These are phyloP conservation scores for Malurus alboscapulatus DNA, from an alignment of 2,113 vertebrate species.

Conservation along the genomic window DNA sequence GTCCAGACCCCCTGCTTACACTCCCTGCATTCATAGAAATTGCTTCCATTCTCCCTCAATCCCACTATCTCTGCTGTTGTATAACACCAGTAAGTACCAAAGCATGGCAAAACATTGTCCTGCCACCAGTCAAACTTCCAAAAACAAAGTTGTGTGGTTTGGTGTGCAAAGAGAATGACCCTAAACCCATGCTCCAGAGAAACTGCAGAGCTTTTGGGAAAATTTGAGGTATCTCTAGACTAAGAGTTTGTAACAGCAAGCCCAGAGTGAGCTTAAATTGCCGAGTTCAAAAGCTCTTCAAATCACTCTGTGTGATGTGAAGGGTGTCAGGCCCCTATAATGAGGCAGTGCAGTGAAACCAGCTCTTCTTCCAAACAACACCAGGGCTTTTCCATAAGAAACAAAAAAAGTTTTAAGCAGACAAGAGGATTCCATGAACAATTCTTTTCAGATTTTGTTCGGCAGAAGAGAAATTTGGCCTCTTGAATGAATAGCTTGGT, in stretches of 20 bases:
- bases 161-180: accelerated
- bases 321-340: neutral
- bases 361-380: neutral
- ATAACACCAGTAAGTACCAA: neutral
- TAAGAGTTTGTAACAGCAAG: neutral
- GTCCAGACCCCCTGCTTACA: constrained; percentile 66
- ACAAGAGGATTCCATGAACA: neutral
- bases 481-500: neutral
- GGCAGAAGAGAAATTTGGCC: neutral
- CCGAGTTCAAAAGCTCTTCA: neutral
- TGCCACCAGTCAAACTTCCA: neutral
- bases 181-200: accelerated
- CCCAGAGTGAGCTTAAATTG: neutral
- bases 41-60: constrained; percentile 31
- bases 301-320: neutral
- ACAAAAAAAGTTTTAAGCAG: neutral
- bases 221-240: neutral
- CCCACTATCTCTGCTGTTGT: neutral
- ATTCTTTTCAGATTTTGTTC: neutral
- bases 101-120: neutral
- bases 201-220: neutral
- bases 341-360: neutral
- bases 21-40: constrained; percentile 66
- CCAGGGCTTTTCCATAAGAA: accelerated
- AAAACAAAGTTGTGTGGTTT: neutral